Percentiles rank a stretch among this genome's conserved stretches.
Conservation (phyloP, 2,888 invertebrate species). For the Neoascia interrupta region DNA sequence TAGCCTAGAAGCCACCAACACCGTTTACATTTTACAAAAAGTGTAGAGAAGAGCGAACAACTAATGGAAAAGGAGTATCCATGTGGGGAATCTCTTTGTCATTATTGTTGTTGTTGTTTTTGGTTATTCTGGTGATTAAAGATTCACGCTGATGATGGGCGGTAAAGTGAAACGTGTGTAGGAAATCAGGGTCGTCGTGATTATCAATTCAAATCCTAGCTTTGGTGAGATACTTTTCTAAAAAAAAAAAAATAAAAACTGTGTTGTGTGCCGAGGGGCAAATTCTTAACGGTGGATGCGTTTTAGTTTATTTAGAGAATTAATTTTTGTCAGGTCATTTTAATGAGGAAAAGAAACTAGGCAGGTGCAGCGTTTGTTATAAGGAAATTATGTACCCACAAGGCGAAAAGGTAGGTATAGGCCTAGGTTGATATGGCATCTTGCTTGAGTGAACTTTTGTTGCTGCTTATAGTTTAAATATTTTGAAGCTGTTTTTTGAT, state of each 20-base stretch:
- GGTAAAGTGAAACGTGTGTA: constrained; percentile 57
- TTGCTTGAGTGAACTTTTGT: no score
- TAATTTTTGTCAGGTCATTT: constrained; percentile 36
- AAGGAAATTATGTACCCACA: no score
- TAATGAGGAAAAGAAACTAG: constrained; percentile 25
- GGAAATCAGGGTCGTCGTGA: constrained; percentile 60
- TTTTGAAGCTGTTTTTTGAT: no score
- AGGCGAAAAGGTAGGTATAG: no score
- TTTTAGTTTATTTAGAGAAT: constrained; percentile 40
- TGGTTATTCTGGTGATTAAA: constrained; percentile 24
- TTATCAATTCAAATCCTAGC: constrained; percentile 60
- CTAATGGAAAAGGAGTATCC: no score
- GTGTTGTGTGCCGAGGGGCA: constrained; percentile 18
- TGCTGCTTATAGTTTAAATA: no score
- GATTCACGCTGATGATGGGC: constrained; percentile 58
- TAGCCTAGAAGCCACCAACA: neutral
- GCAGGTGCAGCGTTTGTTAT: constrained; percentile 19
- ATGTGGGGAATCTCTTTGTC: constrained; percentile 27
- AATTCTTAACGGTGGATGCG: constrained; percentile 47
- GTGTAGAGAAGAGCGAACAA: neutral
- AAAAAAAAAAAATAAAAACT: neutral
- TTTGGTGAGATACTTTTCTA: constrained; percentile 55
- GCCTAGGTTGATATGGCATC: no score
- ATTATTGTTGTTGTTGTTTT: no score
- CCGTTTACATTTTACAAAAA: no score